These are phyloP conservation scores for Drosophila nigromelanica DNA, from an alignment of 1,140 invertebrate species.

Conservation along the genomic window DNA sequence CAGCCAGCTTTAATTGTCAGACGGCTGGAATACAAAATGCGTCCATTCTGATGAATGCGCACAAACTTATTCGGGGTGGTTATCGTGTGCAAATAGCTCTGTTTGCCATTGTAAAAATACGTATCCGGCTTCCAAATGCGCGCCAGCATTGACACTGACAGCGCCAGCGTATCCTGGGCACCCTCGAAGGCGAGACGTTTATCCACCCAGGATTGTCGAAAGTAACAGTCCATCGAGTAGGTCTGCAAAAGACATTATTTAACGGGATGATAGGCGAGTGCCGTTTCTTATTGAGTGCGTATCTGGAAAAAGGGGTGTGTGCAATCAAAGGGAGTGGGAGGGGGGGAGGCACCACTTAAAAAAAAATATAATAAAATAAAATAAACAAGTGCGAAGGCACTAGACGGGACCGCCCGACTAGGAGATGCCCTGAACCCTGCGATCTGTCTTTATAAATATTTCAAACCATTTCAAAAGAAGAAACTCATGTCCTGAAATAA, in stretches of 20 bases:
- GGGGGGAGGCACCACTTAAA: no score
- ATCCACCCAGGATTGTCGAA: slow-evolving; percentile 92
- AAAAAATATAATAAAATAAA: no score
- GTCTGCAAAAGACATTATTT: slow-evolving; percentile 86
- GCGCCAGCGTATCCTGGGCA: slow-evolving; percentile 87
- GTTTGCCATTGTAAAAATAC: slow-evolving; percentile 93
- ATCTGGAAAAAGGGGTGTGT: background rate
- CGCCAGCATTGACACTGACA: slow-evolving; percentile 91
- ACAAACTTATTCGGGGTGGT: slow-evolving; percentile 96
- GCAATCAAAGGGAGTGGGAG: background rate
- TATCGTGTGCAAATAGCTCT: slow-evolving; percentile 94
- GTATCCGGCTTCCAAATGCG: slow-evolving; percentile 96
- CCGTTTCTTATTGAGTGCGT: slow-evolving; percentile 14
- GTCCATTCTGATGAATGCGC: slow-evolving; percentile 91
- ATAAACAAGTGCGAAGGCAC: no score
- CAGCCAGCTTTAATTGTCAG: slow-evolving; percentile 96
- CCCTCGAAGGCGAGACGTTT: slow-evolving; percentile 88
- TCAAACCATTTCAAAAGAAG: no score
- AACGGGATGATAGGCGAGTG: slow-evolving; percentile 5
- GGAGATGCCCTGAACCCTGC: no score
- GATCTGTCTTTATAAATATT: no score
- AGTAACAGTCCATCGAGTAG: slow-evolving; percentile 96
- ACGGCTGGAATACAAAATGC: slow-evolving; percentile 92
- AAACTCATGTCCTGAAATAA: no score
- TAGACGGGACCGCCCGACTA: no score